Percentiles rank a stretch among this genome's conserved stretches.
Evolutionary conservation across 2,797 vertebrate species (phyloP).

Genomic region (Sebastes minor): DNA sequence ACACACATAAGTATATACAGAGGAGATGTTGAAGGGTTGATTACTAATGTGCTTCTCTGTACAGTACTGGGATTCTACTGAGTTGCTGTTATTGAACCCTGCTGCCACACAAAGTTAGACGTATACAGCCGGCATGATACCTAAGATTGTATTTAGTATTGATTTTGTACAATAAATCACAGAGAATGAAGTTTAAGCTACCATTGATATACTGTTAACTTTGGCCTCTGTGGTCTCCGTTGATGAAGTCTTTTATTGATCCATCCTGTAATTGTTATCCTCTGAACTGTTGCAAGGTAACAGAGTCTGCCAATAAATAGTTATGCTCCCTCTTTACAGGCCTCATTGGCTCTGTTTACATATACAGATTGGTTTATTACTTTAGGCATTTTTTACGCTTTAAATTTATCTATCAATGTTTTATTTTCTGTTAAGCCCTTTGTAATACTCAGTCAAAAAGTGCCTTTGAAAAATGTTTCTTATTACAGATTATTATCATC

Average conservation of each 20-base stretch:
- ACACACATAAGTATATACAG: slow-evolving; percentile 4
- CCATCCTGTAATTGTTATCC: slow-evolving; percentile 64
- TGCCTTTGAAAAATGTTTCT: slow-evolving; percentile 12
- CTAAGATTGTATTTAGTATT: slow-evolving; percentile 22
- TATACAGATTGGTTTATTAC: background rate
- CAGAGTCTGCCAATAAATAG: slow-evolving; percentile 38
- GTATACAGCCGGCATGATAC: background rate
- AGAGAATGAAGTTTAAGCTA: slow-evolving; percentile 33
- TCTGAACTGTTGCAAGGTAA: slow-evolving; percentile 35
- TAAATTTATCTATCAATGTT: background rate
- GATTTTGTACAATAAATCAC: slow-evolving; percentile 32
- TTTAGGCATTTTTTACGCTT: slow-evolving; percentile 1
- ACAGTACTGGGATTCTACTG: slow-evolving; percentile 17
- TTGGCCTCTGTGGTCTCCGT: slow-evolving; percentile 42
- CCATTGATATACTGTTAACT: slow-evolving; percentile 19
- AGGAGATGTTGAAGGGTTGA: slow-evolving; percentile 31
- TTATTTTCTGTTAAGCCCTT: slow-evolving; percentile 11
- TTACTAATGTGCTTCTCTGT: slow-evolving; percentile 36
- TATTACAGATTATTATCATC: slow-evolving; percentile 43
- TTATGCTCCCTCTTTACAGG: slow-evolving; percentile 16
- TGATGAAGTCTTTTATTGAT: slow-evolving; percentile 67
- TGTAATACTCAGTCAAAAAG: background rate
- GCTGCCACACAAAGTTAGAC: background rate
- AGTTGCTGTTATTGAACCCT: slow-evolving; percentile 17
- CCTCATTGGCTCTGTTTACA: slow-evolving; percentile 8